Evolutionary conservation across 2,797 vertebrate species (phyloP), one percentile per base, ranked within the genome.

Genomic region (Cynopterus sphinx): DNA sequence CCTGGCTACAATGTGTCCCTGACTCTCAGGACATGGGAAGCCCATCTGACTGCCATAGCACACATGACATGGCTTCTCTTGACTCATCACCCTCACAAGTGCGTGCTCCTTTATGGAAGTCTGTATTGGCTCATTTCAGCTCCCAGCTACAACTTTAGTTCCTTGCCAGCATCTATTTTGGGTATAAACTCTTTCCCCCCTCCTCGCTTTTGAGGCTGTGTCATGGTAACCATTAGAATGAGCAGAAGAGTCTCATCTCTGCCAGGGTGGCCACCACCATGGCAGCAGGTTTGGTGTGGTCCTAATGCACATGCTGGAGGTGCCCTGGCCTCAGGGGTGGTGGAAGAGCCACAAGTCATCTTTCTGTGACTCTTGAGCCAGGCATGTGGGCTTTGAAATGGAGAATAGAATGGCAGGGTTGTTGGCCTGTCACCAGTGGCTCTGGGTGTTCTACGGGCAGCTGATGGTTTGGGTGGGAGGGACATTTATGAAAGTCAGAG

Each of bases 141-240:
- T 97, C 86, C 70, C 9, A 15, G 93, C 79, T 91, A 96, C 74
- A 61, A 53, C 82, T 63, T 83, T 71, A 36, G n/a, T 84, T 95
- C 70, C 90, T 91, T 55, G 26, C 67, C 87, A 33, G 87, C 5
- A 2, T 95, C 97, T 97, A 81, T 96, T 97, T 96, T 91, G 93
- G 90, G 79, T 53, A 57, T 70, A 85, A 84, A 61, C 65, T 51
- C 88, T 57, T 74, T 31, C 2, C 28, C 16, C 9, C 61, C 61
- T 33, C 51, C 68, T 39, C 1, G 33, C 55, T 68, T 91, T 84
- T 24, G 91, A 94, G 93, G 71, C 91, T 91, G 91, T 81, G 93
- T 96, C 97, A 90, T 91, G 93, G 93, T 96, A 94, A 96, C 92
- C 73, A 70, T 94, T 75, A 79, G 83, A 19, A 36, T 22, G 92